Percentiles rank a stretch among this genome's conserved stretches.
phyloP scores from a whole-genome alignment of 2,113 vertebrate species.

The Etheostoma spectabile region DNA sequence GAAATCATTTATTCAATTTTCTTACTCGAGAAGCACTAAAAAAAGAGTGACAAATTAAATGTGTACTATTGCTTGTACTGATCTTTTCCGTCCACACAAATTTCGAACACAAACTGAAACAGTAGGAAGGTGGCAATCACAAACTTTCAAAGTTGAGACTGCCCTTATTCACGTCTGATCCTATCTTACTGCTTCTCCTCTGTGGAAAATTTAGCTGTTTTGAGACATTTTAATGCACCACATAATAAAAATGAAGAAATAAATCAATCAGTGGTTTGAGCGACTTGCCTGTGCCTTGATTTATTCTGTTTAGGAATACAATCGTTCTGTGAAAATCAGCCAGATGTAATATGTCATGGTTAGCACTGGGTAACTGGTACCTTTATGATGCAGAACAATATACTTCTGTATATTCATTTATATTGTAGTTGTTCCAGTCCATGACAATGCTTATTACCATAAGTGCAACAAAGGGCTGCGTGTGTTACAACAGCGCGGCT shows the following conservation, averaged over 20 bases:
- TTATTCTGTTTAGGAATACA: not conserved
- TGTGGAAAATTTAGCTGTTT: not conserved
- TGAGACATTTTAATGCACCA: not conserved
- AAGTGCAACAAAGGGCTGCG: too few relatives aligned
- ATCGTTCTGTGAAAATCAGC: not conserved
- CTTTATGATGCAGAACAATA: not conserved
- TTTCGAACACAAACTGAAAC: not conserved
- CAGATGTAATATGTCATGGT: not conserved
- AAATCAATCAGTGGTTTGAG: not conserved
- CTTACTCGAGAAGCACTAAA: not conserved
- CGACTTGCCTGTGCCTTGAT: not conserved
- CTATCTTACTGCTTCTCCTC: not conserved
- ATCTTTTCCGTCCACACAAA: not conserved
- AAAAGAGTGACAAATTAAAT: not conserved
- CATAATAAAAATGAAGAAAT: not conserved
- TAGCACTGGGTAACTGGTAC: not conserved
- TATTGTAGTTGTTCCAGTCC: too few relatives aligned
- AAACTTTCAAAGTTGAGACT: too few relatives aligned
- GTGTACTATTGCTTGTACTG: not conserved
- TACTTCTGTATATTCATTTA: not conserved
- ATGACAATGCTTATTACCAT: too few relatives aligned
- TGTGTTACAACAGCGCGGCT: too few relatives aligned
- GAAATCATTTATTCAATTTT: constrained; percentile 4
- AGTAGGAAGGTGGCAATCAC: too few relatives aligned
- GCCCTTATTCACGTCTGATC: not conserved